These are phyloP conservation scores for Henricia sp. DNA, from an alignment of 53 echinoderm and acorn worm genomes.

Conservation along the genomic window DNA sequence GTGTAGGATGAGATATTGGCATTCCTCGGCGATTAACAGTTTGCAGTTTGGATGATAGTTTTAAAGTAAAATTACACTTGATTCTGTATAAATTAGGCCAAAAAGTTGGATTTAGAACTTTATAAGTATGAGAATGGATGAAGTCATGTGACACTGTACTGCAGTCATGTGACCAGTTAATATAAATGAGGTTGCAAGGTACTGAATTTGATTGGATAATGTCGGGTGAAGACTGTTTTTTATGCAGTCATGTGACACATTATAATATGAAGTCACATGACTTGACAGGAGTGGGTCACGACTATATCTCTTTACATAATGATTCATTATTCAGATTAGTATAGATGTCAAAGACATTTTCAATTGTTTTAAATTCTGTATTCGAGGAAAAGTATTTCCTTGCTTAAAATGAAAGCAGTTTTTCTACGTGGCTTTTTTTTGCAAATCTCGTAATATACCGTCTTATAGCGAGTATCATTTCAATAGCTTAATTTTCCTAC, in stretches of 20 bases:
- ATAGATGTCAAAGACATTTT: too few species aligned
- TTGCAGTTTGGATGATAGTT: conserved; percentile 31
- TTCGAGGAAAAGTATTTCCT: too few species aligned
- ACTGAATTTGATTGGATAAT: not conserved
- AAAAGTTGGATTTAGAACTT: not conserved
- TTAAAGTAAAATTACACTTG: not conserved
- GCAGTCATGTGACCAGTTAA: conserved; percentile 26
- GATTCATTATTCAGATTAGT: too few species aligned
- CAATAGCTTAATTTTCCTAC: conserved; percentile 8
- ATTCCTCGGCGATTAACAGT: conserved; percentile 44
- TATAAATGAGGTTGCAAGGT: conserved; percentile 30
- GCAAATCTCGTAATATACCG: too few species aligned
- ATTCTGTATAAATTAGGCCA: conserved; percentile 30
- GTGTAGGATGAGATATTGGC: conserved; percentile 25
- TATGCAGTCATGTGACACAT: conserved; percentile 24
- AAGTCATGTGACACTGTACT: not conserved
- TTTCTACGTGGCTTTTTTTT: too few species aligned
- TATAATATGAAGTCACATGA: conserved; percentile 6
- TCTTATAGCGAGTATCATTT: conserved; percentile 1
- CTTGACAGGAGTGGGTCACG: not conserved
- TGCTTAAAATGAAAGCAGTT: too few species aligned
- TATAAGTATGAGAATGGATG: not conserved
- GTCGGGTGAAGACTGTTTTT: not conserved
- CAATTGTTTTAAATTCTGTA: too few species aligned
- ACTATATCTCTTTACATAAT: too few species aligned